A percentile compares a stretch with the other conserved stretches of the same genome.
phyloP scores from a whole-genome alignment of 2,888 invertebrate genomes.

The Agrilus mali region DNA sequence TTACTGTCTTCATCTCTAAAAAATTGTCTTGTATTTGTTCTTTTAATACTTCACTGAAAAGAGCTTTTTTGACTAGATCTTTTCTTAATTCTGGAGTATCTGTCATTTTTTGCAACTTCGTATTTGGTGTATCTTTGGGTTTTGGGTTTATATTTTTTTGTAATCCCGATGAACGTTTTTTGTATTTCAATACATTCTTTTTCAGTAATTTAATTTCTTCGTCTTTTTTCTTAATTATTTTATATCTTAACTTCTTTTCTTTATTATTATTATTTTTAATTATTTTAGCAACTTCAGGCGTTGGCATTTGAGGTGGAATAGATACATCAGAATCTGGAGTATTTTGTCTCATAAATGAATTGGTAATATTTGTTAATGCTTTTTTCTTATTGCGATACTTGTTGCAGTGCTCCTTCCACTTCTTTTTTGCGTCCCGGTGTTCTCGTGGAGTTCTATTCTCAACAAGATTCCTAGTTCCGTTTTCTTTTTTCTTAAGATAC shows the following conservation, averaged over 20 bases:
- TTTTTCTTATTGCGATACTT: conserved; percentile 1
- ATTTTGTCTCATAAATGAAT: conserved; percentile 2
- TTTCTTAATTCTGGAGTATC: too few relatives aligned
- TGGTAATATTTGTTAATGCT: conserved; percentile 3
- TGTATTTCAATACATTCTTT: conserved; percentile 3
- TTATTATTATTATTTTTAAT: conserved; percentile 1
- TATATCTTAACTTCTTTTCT: conserved; percentile 4
- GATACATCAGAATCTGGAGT: conserved; percentile 4
- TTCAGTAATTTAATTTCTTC: conserved; percentile 1
- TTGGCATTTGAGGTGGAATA: background rate
- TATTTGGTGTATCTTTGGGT: conserved; percentile 3
- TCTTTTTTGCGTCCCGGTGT: background rate
- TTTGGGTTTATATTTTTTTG: background rate
- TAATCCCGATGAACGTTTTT: background rate
- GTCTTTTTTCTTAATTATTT: conserved; percentile 1
- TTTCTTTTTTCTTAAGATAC: background rate
- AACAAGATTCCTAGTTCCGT: conserved; percentile 1
- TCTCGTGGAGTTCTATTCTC: background rate
- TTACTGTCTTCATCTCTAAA: too few relatives aligned
- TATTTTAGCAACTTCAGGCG: conserved; percentile 4
- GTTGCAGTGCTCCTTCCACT: conserved; percentile 1
- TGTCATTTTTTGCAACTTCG: background rate
- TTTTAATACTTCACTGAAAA: background rate
- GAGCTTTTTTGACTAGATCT: too few relatives aligned
- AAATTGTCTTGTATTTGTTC: background rate